Conservation (phyloP, 2,888 invertebrate genomes). For the Nymphalis c-album region DNA sequence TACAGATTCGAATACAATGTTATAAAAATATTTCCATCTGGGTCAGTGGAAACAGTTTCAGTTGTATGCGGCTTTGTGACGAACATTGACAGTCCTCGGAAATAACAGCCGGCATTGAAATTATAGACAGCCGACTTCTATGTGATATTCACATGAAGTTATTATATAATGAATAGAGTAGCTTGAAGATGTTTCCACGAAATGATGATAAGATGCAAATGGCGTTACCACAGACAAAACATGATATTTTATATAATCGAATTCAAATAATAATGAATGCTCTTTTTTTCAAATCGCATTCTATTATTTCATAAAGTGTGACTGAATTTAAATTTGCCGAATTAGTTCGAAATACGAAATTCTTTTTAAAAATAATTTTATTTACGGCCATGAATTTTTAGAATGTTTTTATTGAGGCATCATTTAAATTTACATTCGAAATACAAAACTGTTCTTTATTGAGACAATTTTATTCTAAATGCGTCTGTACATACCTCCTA, state of each 20-base stretch:
- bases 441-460: too few species aligned
- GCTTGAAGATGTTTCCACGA: not conserved
- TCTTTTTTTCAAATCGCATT: too few species aligned
- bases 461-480: too few species aligned
- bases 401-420: too few species aligned
- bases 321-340: too few species aligned
- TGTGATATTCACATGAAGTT: not conserved
- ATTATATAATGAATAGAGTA: conserved; percentile 6
- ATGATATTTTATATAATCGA: not conserved
- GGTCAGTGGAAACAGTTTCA: conserved; percentile 30
- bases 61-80: conserved; percentile 30
- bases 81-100: conserved; percentile 33
- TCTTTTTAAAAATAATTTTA: too few species aligned
- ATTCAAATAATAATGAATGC: not conserved
- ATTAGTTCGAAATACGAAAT: too few species aligned
- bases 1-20: too few species aligned
- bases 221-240: not conserved
- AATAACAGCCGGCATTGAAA: conserved; percentile 27
- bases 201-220: not conserved
- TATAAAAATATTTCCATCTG: conserved; percentile 4
- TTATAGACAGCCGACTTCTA: conserved; percentile 17
- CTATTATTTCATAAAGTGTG: too few species aligned
- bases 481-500: too few species aligned
- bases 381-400: too few species aligned
- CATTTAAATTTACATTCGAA: too few species aligned